Evolutionary conservation across 2,888 invertebrate genomes (phyloP), one percentile per base, ranked within the genome.

Genomic region (Tetropium fuscum): DNA sequence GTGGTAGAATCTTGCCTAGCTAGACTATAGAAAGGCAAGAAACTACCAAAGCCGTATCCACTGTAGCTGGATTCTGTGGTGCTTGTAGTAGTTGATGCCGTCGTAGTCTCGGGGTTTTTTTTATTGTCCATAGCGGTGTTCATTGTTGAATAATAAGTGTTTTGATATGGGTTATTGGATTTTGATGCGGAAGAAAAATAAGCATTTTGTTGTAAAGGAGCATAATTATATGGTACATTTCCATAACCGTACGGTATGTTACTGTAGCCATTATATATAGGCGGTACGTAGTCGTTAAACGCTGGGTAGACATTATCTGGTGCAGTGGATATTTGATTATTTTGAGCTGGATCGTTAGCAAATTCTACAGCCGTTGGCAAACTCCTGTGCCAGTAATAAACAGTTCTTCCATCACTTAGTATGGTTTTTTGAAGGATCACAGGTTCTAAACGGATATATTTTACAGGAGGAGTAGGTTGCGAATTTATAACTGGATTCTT

Each of bases 351-450:
- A 16, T 51, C 51, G 7, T 53, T 25, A 7, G 63, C 53, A 25
- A 60, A 56, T 27, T 66, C 66, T 7, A 67, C 67, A 8, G 77
- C 61, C 18, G 74, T 75, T 4, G 80, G 80, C 19, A 80, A 60
- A 49, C 74, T 74, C 64, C 74, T 78, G 55, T 77, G 78, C 79
- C 80, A 80, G 59, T 80, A 79, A 60, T 78, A 80, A 22, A 80
- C 64, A 1, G 74, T 77, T 60, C 78, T 71, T 2, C 81, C 82
- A 56, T 80, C 78, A 36, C 72, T 77, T 36, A 80, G 58, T 32
- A 79, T 70, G 3, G 78, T 79, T 70, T 80, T 80, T 61, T 81
- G 81, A 38, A 80, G 66, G 18, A 80, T 77, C n/a, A 80, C 75
- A 2, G 82, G 81, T 64, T 81, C 80, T n/a, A 79, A 68, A 56